Conservation (phyloP, 2,797 vertebrate genomes). For the Apodemus agrarius region DNA sequence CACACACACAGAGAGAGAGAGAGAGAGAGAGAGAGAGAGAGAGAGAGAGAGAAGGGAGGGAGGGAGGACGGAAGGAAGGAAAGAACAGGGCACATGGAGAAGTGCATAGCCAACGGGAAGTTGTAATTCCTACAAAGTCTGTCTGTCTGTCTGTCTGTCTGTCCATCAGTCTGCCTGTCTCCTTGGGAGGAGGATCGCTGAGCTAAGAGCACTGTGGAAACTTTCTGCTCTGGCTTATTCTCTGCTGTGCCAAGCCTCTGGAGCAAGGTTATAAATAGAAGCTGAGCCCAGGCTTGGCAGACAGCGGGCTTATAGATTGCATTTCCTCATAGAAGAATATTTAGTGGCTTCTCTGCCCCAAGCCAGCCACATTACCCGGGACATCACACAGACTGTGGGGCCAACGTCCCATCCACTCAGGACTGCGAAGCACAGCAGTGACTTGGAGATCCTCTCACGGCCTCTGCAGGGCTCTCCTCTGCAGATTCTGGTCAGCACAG, state of each 20-base stretch:
- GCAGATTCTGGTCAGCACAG: neutral
- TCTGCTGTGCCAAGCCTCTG: neutral
- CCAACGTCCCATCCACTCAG: neutral
- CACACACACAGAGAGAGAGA: too few relatives aligned
- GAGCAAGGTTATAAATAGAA: neutral
- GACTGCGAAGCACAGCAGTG: neutral
- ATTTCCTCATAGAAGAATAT: neutral
- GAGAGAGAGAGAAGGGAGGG: too few relatives aligned
- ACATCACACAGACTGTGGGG: neutral
- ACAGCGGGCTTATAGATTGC: neutral
- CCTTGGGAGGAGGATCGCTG: neutral
- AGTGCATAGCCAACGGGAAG: fast-evolving
- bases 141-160: neutral
- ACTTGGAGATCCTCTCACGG: fast-evolving
- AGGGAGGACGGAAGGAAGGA: fast-evolving
- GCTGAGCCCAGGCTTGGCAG: neutral
- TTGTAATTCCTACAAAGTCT: neutral
- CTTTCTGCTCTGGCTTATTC: neutral
- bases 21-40: too few relatives aligned
- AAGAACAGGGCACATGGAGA: neutral
- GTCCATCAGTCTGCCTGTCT: neutral
- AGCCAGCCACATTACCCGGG: neutral
- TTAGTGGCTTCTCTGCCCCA: neutral
- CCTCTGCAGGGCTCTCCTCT: neutral
- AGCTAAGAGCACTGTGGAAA: fast-evolving